Percentiles rank a stretch among this genome's conserved stretches.
These are phyloP conservation scores for Euphonia xanthogaster DNA, from an alignment of 2,797 vertebrate genomes.

Conservation along the genomic window DNA sequence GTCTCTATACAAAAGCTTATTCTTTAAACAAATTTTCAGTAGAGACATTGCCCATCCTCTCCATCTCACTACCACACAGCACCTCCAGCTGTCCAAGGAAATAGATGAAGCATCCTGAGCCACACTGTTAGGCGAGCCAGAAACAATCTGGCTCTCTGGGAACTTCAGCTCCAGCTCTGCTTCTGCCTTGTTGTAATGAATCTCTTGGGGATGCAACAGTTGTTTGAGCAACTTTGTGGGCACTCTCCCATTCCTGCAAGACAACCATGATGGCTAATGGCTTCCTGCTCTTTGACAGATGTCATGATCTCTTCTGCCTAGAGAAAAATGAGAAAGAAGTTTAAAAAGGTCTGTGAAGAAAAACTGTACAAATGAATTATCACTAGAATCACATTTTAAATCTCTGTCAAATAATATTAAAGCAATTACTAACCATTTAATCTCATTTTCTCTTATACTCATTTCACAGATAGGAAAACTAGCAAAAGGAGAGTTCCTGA, in stretches of 20 bases:
- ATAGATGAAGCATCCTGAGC: constrained; percentile 85
- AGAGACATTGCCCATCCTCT: background rate
- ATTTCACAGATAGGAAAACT: background rate
- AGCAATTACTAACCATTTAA: background rate
- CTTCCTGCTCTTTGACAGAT: constrained; percentile 74
- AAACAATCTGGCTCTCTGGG: constrained; percentile 84
- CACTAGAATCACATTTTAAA: background rate
- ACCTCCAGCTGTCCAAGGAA: background rate
- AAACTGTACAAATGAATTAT: background rate
- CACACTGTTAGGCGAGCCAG: constrained; percentile 82
- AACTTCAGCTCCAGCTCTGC: constrained; percentile 85
- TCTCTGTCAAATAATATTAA: background rate
- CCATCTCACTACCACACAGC: background rate
- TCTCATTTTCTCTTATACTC: background rate
- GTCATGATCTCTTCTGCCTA: constrained; percentile 53
- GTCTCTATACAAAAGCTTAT: background rate
- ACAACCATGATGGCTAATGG: constrained; percentile 76
- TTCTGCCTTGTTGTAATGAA: constrained; percentile 82
- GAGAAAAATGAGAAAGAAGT: background rate
- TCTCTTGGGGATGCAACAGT: constrained; percentile 70
- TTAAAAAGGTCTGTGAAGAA: background rate
- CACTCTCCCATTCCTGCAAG: constrained; percentile 84
- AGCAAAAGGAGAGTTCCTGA: background rate
- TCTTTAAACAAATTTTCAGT: background rate
- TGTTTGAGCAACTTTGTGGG: constrained; percentile 56